phyloP scores from a whole-genome alignment of 2,113 vertebrate species.

The Sprattus sprattus region DNA sequence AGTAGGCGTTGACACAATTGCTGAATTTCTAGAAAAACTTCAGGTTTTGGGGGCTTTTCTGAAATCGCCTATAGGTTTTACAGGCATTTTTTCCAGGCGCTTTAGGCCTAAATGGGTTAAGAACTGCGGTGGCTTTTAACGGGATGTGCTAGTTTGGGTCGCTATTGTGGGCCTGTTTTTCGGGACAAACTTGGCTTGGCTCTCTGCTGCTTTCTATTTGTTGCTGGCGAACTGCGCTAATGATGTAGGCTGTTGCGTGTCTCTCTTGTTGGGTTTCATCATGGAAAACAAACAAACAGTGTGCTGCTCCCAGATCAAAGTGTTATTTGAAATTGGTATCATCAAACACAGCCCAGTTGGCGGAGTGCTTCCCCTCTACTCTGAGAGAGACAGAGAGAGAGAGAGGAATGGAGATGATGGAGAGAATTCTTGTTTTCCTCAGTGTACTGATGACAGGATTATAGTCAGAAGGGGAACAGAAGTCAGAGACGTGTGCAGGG shows the following conservation, averaged over 20 bases:
- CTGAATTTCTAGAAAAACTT: no score
- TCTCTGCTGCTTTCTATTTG: not conserved
- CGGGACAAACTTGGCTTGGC: not conserved
- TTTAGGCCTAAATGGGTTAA: no score
- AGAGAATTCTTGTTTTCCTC: not conserved
- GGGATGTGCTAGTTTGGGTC: not conserved
- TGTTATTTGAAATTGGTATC: slow-evolving; percentile 68
- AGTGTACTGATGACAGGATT: not conserved
- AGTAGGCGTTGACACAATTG: no score
- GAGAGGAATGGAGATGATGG: not conserved
- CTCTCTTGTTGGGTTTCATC: slow-evolving; percentile 64
- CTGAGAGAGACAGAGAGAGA: not conserved
- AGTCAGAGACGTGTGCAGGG: not conserved
- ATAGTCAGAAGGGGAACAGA: not conserved
- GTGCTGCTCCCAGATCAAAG: slow-evolving; percentile 66
- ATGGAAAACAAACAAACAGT: slow-evolving; percentile 63
- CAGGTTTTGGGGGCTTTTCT: no score
- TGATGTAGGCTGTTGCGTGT: slow-evolving; percentile 65
- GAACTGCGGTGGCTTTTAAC: not conserved
- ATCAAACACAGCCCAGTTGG: slow-evolving; percentile 55
- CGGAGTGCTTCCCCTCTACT: not conserved
- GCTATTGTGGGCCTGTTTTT: not conserved
- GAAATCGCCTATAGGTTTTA: no score
- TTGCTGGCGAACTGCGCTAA: slow-evolving; percentile 50
- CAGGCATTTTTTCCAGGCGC: no score